Evolutionary conservation across 2,797 vertebrate genomes (phyloP).

Genomic region (Peromyscus attwateri): DNA sequence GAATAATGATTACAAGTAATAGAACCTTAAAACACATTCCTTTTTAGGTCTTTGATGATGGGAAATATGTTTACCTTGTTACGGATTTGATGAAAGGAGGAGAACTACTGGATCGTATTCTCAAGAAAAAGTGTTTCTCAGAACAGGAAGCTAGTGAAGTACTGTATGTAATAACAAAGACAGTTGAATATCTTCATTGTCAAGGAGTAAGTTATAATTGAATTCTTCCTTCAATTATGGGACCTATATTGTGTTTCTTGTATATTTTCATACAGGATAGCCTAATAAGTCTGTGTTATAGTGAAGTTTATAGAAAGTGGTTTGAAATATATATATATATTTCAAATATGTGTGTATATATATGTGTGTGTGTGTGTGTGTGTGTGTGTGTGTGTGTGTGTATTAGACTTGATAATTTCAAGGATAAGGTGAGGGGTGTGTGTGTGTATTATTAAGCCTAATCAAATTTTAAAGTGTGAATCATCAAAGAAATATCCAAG

Average conservation of each 20-base stretch:
- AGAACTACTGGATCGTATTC: conserved; percentile 96
- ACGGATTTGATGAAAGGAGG: conserved; percentile 99
- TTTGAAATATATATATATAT: neutral
- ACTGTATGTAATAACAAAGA: conserved; percentile 96
- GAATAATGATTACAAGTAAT: conserved; percentile 45
- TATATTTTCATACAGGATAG: conserved; percentile 46
- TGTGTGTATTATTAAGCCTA: conserved; percentile 60
- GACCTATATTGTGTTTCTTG: neutral
- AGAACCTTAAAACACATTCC: conserved; percentile 30
- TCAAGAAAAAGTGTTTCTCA: conserved; percentile 97
- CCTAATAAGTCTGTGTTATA: conserved; percentile 52
- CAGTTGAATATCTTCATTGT: conserved; percentile 98
- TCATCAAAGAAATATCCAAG: conserved; percentile 26
- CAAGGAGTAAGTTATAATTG: conserved; percentile 92
- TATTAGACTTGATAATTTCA: neutral
- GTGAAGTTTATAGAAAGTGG: conserved; percentile 42
- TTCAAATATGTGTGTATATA: too few species aligned
- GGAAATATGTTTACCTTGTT: conserved; percentile 96
- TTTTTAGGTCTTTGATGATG: conserved; percentile 96
- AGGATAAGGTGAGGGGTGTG: neutral
- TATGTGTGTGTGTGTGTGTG: neutral
- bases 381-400: neutral
- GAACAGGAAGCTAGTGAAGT: conserved; percentile 97
- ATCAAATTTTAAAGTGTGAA: conserved; percentile 65
- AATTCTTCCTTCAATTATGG: conserved; percentile 62